These are phyloP conservation scores for Arrhopalites spinosus DNA, from an alignment of 2,888 invertebrate species.

Conservation along the genomic window DNA sequence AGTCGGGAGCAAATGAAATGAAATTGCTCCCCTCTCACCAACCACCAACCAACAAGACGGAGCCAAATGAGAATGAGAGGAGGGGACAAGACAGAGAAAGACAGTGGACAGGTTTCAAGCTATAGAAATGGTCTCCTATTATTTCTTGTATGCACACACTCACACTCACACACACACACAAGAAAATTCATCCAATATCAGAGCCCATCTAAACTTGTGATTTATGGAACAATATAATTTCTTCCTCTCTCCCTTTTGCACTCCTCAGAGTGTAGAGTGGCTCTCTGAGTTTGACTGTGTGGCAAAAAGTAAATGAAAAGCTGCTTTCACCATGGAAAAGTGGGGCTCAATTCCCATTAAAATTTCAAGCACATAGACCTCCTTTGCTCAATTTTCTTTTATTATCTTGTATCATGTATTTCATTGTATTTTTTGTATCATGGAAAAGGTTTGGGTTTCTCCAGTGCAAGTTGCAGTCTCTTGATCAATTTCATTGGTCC, in stretches of 20 bases:
- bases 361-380: not conserved
- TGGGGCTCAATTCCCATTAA: not conserved
- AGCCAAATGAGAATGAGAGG: not conserved
- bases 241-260: not conserved
- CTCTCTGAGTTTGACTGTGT: too few relatives aligned
- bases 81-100: not conserved
- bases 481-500: not conserved
- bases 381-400: not conserved
- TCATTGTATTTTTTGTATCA: not conserved
- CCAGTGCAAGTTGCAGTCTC: not conserved
- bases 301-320: too few relatives aligned
- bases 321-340: too few relatives aligned
- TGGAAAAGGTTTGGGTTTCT: too few relatives aligned
- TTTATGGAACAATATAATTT: slow-evolving; percentile 28
- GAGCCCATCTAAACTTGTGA: not conserved
- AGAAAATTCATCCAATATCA: too few relatives aligned
- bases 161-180: too few relatives aligned
- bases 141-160: too few relatives aligned
- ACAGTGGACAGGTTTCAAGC: too few relatives aligned
- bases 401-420: not conserved
- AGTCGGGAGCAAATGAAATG: too few relatives aligned
- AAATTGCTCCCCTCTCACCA: too few relatives aligned
- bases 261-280: not conserved
- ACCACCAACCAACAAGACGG: too few relatives aligned
- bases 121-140: too few relatives aligned